Evolutionary conservation across 2,888 invertebrate genomes (phyloP).

Genomic region (Pseudolycoriella hygida): DNA sequence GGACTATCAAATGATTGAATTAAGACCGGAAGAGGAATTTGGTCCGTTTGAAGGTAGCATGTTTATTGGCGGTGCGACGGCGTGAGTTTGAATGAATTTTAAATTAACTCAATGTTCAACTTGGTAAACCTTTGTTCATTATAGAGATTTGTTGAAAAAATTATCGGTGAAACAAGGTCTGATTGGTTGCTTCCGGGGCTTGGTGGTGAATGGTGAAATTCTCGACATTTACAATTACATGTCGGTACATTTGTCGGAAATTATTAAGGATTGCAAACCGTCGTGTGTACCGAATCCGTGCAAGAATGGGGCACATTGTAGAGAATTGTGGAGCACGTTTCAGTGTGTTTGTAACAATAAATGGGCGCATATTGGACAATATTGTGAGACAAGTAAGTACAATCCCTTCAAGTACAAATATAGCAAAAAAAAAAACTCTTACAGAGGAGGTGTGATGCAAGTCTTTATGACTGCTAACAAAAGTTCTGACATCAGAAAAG

Average conservation of each 20-base stretch:
- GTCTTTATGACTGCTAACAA: too few species aligned
- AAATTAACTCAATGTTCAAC: neutral
- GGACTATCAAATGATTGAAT: conserved; percentile 72
- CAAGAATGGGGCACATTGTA: conserved; percentile 76
- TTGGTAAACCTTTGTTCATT: neutral
- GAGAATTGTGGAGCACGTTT: conserved; percentile 83
- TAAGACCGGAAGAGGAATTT: conserved; percentile 71
- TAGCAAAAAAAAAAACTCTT: too few species aligned
- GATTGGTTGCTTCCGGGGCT: conserved; percentile 84
- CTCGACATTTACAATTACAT: conserved; percentile 83
- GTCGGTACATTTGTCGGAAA: conserved; percentile 80
- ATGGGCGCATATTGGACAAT: conserved; percentile 80
- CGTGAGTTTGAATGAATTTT: conserved; percentile 30
- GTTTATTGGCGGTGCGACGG: conserved; percentile 85
- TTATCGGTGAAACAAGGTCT: conserved; percentile 74
- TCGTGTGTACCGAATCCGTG: conserved; percentile 90
- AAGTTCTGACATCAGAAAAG: too few species aligned
- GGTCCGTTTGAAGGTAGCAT: conserved; percentile 86
- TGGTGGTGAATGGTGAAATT: conserved; percentile 82
- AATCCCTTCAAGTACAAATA: too few species aligned
- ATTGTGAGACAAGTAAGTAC: conserved; percentile 76
- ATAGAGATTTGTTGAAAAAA: conserved; percentile 61
- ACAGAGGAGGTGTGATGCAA: too few species aligned
- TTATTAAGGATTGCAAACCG: conserved; percentile 83
- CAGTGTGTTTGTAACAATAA: conserved; percentile 83